Evolutionary conservation across 2,113 vertebrate genomes (phyloP).

Genomic region (Stigmatopora argus): DNA sequence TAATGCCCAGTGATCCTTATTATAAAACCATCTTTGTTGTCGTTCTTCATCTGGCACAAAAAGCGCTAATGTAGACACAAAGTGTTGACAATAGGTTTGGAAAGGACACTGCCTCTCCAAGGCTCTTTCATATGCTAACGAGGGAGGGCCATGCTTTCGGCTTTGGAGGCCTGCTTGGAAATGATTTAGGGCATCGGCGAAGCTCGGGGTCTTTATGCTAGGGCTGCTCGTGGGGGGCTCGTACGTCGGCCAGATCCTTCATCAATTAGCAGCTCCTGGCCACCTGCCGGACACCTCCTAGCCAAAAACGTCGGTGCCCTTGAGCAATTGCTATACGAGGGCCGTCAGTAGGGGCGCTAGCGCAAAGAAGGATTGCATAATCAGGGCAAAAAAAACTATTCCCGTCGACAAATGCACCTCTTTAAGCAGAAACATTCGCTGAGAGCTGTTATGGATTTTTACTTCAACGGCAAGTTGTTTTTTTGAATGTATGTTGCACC

Average conservation of each 20-base stretch:
- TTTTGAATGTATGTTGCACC: conserved; percentile 32
- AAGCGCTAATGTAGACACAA: conserved; percentile 52
- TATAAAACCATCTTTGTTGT: conserved; percentile 64
- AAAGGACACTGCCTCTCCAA: conserved; percentile 43
- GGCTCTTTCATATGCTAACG: conserved; percentile 71
- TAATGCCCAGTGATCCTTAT: conserved; percentile 55
- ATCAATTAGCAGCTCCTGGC: conserved; percentile 73
- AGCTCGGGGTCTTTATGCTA: conserved; percentile 59
- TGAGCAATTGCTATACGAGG: conserved; percentile 65
- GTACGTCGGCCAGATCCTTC: conserved; percentile 73
- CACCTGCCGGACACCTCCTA: conserved; percentile 67
- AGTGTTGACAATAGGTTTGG: conserved; percentile 52
- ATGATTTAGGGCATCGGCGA: conserved; percentile 71
- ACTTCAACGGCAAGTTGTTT: conserved; percentile 25
- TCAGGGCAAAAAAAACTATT: conserved; percentile 37
- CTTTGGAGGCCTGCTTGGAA: conserved; percentile 73
- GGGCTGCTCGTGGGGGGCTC: conserved; percentile 53
- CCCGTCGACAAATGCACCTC: background rate
- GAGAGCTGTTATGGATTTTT: background rate
- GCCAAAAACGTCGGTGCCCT: conserved; percentile 67
- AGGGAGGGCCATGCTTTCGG: conserved; percentile 51
- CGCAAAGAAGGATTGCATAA: conserved; percentile 63
- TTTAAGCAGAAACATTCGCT: background rate
- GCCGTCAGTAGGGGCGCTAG: conserved; percentile 38
- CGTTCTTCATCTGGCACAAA: conserved; percentile 62